Evolutionary conservation across 1,140 invertebrate genomes (phyloP), one percentile per base, ranked within the genome.

Genomic region (Venustaconcha ellipsiformis): DNA sequence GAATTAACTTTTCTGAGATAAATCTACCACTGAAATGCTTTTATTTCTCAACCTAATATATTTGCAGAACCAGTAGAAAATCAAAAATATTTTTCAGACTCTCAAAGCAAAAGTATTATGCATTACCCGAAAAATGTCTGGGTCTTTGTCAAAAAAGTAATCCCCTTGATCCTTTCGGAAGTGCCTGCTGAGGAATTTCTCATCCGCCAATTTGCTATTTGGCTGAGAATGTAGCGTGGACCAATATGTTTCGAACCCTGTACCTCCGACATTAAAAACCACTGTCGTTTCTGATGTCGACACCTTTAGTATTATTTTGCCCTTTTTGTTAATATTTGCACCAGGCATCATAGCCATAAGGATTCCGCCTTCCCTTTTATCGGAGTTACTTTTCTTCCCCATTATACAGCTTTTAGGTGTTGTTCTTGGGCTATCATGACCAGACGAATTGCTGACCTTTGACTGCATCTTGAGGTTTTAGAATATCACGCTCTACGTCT

Each of bases 111-210:
- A 48, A 14, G 26, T 20, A 55, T n/a, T n/a, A 26, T 57, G 23
- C 62, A 66, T 60, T 48, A 74, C 72, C 66, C 62, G 62, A 63
- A 74, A 74, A 56, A 74, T 74, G 56, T 74, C 66, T 20, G 72
- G 72, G 30, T 74, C 72, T 56, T 66, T 30, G 30, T 74, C 72
- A 60, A 74, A 74, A 58, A 74, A 74, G 23, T 74, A 74, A 56
- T 74, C 72, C 13, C 48, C 23, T 20, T 66, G n/a, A 15, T 67
- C 56, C 13, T 60, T 48, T 56, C 83, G 70, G 79, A 83, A 87
- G 70, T 86, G 80, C n/a, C 80, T 79, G 56, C 78, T 17, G 18
- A 84, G 80, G 55, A 86, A 83, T 11, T 72, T 59, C 1, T 79
- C 74, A 37, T 82, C 78, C 11, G 82, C 75, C 14, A 86, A 68